These are phyloP conservation scores for Galemys pyrenaicus DNA, from an alignment of 2,113 vertebrate species.

Conservation along the genomic window DNA sequence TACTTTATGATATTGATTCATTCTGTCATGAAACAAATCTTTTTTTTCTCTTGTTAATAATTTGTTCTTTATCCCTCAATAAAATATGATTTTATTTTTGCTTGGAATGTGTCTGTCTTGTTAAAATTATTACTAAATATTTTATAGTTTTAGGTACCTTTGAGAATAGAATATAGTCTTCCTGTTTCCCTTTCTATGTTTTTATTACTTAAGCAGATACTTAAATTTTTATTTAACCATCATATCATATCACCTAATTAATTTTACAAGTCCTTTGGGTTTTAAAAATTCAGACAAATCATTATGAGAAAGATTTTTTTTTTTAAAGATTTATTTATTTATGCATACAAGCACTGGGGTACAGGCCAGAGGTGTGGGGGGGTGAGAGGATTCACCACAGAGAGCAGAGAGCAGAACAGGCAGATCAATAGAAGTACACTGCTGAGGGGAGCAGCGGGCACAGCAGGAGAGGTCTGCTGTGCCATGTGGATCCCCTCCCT, in stretches of 20 bases:
- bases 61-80: background rate
- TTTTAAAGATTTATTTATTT: too few species aligned
- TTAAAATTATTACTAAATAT: slow-evolving; percentile 20
- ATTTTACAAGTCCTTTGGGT: background rate
- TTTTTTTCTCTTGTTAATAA: background rate
- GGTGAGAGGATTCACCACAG: too few species aligned
- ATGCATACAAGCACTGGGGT: too few species aligned
- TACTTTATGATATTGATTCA: background rate
- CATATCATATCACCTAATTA: background rate
- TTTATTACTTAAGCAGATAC: background rate
- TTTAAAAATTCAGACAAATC: background rate
- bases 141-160: background rate
- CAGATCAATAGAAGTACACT: too few species aligned
- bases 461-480: too few species aligned
- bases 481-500: too few species aligned
- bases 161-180: background rate
- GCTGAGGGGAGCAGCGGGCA: too few species aligned
- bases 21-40: background rate
- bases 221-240: background rate
- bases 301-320: background rate
- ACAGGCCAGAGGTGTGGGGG: too few species aligned
- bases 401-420: too few species aligned
- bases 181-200: background rate
- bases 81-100: background rate
- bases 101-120: background rate